Conservation (phyloP, 2,113 vertebrate species). For the Pterophyllum scalare region DNA sequence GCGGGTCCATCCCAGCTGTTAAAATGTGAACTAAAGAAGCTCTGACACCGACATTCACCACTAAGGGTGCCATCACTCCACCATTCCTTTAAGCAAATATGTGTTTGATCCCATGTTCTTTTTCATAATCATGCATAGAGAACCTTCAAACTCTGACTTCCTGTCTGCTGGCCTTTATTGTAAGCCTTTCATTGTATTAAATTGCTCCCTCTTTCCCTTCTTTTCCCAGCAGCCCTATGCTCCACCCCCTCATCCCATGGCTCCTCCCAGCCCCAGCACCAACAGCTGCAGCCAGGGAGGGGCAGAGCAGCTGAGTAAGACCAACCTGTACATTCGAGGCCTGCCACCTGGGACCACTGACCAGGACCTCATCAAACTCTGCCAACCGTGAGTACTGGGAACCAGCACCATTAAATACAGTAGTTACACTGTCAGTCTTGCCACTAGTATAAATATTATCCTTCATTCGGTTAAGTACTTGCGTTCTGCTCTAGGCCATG, state of each 20-base stretch:
- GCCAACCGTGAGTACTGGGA: conserved; percentile 92
- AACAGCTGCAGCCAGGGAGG: conserved; percentile 92
- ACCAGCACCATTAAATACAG: background rate
- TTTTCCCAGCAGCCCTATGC: conserved; percentile 94
- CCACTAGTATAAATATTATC: background rate
- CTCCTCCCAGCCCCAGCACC: conserved; percentile 98
- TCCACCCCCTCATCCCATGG: conserved; percentile 97
- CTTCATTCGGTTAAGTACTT: background rate
- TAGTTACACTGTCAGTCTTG: background rate
- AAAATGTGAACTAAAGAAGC: background rate
- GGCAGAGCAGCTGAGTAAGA: conserved; percentile 97
- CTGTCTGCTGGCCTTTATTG: background rate
- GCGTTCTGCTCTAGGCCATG: background rate
- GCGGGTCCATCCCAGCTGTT: background rate
- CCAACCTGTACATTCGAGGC: conserved; percentile 98
- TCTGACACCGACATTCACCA: background rate
- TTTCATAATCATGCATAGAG: background rate
- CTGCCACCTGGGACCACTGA: conserved; percentile 97
- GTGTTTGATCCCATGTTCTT: background rate
- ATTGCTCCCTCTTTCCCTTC: background rate
- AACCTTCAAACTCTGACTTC: background rate
- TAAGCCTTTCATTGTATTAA: background rate
- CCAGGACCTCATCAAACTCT: conserved; percentile 99
- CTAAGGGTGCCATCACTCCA: background rate
- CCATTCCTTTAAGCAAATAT: background rate